These are phyloP conservation scores for Meandrusa payeni DNA, from an alignment of 2,888 invertebrate genomes.

Conservation along the genomic window DNA sequence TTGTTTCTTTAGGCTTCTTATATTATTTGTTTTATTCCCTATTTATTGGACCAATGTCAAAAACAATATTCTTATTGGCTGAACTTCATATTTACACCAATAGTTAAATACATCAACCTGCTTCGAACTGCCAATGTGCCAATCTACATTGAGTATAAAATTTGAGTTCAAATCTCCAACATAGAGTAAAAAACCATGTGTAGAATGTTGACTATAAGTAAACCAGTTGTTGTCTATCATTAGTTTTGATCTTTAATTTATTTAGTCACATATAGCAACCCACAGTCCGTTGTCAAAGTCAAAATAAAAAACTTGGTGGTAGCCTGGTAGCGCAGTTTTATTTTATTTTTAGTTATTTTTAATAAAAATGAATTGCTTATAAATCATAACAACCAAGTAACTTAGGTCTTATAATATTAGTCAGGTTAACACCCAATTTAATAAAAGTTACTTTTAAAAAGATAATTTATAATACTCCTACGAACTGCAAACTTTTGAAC, in stretches of 20 bases:
- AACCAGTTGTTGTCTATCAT: too few species aligned
- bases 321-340: constrained; percentile 12
- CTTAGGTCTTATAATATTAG: too few species aligned
- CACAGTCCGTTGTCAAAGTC: too few species aligned
- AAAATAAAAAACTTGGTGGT: constrained; percentile 6
- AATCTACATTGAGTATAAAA: too few species aligned
- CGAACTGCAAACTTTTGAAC: constrained; percentile 45
- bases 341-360: constrained; percentile 13
- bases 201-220: too few species aligned
- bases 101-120: neutral
- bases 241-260: neutral
- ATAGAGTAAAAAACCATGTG: too few species aligned
- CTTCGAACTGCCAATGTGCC: neutral
- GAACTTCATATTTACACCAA: constrained; percentile 3
- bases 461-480: constrained; percentile 30
- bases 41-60: constrained; percentile 7
- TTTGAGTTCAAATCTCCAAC: too few species aligned
- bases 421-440: neutral
- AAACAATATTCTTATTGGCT: constrained; percentile 15
- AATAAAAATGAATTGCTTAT: constrained; percentile 1
- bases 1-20: constrained; percentile 6
- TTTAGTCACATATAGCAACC: too few species aligned
- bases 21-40: constrained; percentile 15
- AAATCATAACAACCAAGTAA: too few species aligned
- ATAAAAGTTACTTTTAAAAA: neutral